phyloP scores from a whole-genome alignment of 2,797 vertebrate species.

The Cryptoblepharus egeriae region DNA sequence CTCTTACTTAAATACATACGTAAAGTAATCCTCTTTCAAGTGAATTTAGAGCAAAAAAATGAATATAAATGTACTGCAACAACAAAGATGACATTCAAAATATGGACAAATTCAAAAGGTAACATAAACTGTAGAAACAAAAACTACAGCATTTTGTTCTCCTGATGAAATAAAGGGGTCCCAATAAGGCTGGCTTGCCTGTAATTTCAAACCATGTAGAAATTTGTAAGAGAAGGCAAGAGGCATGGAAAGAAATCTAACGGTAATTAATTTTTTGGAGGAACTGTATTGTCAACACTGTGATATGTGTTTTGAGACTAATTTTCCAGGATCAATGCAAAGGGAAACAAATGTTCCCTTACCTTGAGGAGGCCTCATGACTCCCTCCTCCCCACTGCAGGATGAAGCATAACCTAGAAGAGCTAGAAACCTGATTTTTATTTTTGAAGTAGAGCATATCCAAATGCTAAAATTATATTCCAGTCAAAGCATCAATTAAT shows the following conservation, averaged over 20 bases:
- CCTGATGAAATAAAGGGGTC: neutral
- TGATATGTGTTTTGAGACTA: neutral
- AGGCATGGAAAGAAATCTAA: neutral
- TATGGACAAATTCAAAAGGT: neutral
- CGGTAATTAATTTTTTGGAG: neutral
- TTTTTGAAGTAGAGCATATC: neutral
- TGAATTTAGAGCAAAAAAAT: neutral
- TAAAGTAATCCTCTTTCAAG: neutral
- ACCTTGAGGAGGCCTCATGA: too few species aligned
- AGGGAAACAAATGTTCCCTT: too few species aligned
- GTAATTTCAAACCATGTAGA: neutral
- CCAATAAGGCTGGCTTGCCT: neutral
- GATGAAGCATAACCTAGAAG: too few species aligned
- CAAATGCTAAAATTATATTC: neutral
- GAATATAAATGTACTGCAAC: neutral
- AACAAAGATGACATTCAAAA: neutral
- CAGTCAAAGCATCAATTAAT: neutral
- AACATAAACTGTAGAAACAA: neutral
- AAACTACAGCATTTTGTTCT: neutral
- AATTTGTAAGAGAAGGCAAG: neutral
- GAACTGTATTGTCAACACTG: neutral
- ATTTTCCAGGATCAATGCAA: too few species aligned
- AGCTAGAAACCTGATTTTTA: neutral
- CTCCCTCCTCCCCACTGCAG: neutral
- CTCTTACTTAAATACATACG: rapidly evolving